These are phyloP conservation scores for Suricata suricatta DNA, from an alignment of 2,113 vertebrate genomes.

Conservation along the genomic window DNA sequence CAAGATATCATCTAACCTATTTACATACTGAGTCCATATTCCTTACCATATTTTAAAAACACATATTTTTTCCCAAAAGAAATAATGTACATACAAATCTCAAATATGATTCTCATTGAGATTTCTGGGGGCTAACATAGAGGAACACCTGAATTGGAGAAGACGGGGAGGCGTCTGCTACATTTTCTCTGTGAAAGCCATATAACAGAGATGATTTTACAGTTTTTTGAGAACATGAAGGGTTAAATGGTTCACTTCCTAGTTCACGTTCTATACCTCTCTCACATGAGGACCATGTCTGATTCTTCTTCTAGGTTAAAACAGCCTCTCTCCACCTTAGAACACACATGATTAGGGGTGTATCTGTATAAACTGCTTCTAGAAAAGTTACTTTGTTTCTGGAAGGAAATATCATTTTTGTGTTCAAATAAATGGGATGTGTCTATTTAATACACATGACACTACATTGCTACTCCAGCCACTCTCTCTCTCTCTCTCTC, in stretches of 20 bases:
- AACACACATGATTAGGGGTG: neutral
- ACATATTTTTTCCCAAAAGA: slow-evolving; percentile 46
- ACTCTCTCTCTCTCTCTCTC: no score
- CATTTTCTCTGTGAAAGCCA: neutral
- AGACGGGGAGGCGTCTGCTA: neutral
- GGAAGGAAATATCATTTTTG: neutral
- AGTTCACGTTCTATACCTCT: neutral
- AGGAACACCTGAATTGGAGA: neutral
- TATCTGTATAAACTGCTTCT: neutral
- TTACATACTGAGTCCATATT: neutral
- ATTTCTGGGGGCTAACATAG: slow-evolving; percentile 28
- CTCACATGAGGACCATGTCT: neutral
- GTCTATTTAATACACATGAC: neutral
- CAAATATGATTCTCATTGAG: neutral
- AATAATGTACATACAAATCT: neutral
- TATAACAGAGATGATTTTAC: neutral
- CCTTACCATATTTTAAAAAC: slow-evolving; percentile 12
- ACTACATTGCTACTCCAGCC: neutral
- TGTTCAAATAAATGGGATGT: neutral
- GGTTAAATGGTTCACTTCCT: neutral
- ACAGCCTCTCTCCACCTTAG: neutral
- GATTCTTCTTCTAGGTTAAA: neutral
- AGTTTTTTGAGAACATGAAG: neutral
- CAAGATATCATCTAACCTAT: neutral
- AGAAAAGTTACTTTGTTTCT: slow-evolving; percentile 37